phyloP scores from a whole-genome alignment of 2,113 vertebrate genomes.

The Mastomys coucha region DNA sequence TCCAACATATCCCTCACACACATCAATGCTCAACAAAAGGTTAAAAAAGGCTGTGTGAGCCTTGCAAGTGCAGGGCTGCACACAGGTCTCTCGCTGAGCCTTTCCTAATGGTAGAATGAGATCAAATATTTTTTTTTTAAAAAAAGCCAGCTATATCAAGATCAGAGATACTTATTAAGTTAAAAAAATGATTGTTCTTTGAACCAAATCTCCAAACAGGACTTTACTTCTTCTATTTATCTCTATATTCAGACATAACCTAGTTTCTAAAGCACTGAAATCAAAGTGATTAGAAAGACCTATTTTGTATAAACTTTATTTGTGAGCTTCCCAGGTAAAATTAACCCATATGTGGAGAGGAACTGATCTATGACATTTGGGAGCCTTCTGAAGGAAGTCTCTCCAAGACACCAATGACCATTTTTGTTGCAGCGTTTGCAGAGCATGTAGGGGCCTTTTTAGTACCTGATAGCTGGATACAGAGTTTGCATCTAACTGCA shows the following conservation, averaged over 20 bases:
- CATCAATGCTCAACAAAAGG: constrained; percentile 58
- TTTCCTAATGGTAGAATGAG: constrained; percentile 43
- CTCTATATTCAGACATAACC: constrained; percentile 51
- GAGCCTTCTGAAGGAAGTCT: background rate
- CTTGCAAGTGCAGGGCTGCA: constrained; percentile 3
- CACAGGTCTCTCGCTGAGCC: constrained; percentile 19
- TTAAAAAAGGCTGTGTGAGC: constrained; percentile 24
- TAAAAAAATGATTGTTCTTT: constrained; percentile 50
- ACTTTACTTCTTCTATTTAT: constrained; percentile 16
- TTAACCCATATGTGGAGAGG: background rate
- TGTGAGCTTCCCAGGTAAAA: constrained; percentile 10
- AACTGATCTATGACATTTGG: background rate
- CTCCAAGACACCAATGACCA: background rate
- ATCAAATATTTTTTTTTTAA: constrained; percentile 46
- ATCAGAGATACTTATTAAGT: constrained; percentile 59
- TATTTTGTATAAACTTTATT: constrained; percentile 30
- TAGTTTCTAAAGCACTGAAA: constrained; percentile 51
- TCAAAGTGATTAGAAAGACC: background rate
- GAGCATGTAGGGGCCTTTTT: background rate
- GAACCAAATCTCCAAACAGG: constrained; percentile 38
- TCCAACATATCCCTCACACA: constrained; percentile 8
- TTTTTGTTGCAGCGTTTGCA: background rate
- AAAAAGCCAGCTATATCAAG: constrained; percentile 57
- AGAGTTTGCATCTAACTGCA: background rate
- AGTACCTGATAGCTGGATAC: background rate